A percentile compares a stretch with the other conserved stretches of the same genome.
Conservation (phyloP, 2,797 vertebrate genomes). For the Triplophysa yarkandensis region DNA sequence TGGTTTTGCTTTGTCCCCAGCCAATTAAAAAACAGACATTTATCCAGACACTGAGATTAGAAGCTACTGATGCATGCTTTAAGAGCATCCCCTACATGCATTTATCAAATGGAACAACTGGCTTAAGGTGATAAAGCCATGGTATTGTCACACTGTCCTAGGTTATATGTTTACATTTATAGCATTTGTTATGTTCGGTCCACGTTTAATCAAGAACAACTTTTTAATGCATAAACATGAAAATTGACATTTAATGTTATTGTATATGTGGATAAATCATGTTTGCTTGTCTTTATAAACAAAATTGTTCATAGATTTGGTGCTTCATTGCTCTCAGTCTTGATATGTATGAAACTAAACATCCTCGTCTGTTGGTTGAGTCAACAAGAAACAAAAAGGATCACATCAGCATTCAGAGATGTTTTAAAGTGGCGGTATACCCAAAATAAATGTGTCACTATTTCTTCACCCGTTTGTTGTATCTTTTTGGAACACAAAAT, state of each 20-base stretch:
- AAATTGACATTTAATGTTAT: not conserved
- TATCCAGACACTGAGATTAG: not conserved
- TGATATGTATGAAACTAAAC: not conserved
- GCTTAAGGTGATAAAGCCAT: constrained; percentile 11
- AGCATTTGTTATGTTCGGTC: constrained; percentile 9
- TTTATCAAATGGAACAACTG: not conserved
- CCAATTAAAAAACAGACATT: constrained; percentile 13
- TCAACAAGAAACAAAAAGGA: constrained; percentile 1
- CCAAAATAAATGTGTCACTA: no score
- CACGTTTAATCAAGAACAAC: constrained; percentile 11
- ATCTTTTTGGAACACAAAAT: no score
- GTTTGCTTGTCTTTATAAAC: not conserved
- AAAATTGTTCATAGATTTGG: not conserved
- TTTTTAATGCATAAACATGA: not conserved
- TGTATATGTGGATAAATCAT: not conserved
- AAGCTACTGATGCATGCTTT: constrained; percentile 1
- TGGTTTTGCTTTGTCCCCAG: constrained; percentile 13
- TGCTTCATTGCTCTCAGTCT: not conserved
- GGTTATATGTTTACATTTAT: not conserved
- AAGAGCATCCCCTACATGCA: not conserved
- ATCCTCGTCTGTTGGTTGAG: not conserved
- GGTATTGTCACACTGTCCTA: constrained; percentile 7
- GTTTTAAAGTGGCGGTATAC: not conserved
- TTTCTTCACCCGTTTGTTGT: no score
- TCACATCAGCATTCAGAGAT: not conserved